Conservation (phyloP, 2,888 invertebrate species). For the Nineta flava region DNA sequence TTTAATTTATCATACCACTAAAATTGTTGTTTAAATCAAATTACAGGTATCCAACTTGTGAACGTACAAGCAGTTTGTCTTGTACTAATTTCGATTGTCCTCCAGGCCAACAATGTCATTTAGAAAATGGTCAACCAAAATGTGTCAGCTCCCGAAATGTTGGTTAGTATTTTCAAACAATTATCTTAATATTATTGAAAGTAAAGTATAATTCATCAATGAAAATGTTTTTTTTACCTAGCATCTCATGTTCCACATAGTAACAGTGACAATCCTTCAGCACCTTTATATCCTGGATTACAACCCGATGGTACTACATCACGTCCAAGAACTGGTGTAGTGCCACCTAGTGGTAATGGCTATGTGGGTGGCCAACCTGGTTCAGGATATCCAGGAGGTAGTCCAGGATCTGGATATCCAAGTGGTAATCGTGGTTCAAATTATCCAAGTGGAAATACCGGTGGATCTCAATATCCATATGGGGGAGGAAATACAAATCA, state of each 20-base stretch:
- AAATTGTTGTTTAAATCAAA: not conserved
- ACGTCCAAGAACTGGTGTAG: conserved; percentile 3
- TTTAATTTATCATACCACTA: not conserved
- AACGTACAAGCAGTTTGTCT: conserved; percentile 14
- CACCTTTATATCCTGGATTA: conserved; percentile 1
- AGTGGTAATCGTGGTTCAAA: conserved; percentile 1
- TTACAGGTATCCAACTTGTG: conserved; percentile 26
- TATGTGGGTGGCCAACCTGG: conserved; percentile 7
- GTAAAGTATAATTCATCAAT: not conserved
- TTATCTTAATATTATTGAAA: not conserved
- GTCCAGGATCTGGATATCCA: conserved; percentile 1
- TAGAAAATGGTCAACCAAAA: conserved; percentile 25
- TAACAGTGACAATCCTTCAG: conserved; percentile 12
- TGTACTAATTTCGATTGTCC: conserved; percentile 26
- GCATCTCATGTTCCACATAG: conserved; percentile 8
- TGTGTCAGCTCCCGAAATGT: conserved; percentile 21
- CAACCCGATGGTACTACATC: conserved; percentile 7
- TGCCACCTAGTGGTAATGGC: conserved; percentile 7
- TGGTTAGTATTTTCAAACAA: conserved; percentile 9
- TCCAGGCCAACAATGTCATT: conserved; percentile 24
- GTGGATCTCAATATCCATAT: not conserved
- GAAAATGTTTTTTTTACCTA: conserved; percentile 4
- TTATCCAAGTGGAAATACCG: not conserved
- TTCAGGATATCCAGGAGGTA: conserved; percentile 5
- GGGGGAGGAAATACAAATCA: conserved; percentile 7